Conservation (phyloP, 2,113 vertebrate genomes). For the Chaetops frenatus region DNA sequence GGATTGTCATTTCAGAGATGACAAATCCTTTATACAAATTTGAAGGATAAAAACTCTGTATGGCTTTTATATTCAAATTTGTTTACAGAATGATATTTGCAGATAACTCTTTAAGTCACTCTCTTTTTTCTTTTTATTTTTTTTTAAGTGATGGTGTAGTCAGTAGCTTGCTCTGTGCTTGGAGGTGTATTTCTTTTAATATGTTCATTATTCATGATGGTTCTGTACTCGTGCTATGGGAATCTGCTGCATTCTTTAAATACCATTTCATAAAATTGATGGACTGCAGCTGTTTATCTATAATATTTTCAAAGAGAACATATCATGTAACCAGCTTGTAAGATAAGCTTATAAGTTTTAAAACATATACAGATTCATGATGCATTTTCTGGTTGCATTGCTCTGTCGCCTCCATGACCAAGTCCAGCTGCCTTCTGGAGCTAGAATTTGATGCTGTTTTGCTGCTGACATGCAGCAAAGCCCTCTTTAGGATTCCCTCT, state of each 20-base stretch:
- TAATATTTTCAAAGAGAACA: slow-evolving; percentile 25
- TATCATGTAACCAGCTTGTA: neutral
- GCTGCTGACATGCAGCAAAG: neutral
- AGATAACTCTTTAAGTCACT: slow-evolving; percentile 47
- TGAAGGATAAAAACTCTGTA: slow-evolving; percentile 45
- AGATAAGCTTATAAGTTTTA: slow-evolving; percentile 9
- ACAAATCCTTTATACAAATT: slow-evolving; percentile 39
- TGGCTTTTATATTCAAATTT: slow-evolving; percentile 64
- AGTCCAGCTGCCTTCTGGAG: neutral
- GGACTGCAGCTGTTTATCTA: slow-evolving; percentile 31
- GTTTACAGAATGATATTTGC: slow-evolving; percentile 59
- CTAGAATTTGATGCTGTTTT: neutral
- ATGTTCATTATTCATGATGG: slow-evolving; percentile 32
- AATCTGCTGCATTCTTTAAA: slow-evolving; percentile 62
- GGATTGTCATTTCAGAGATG: slow-evolving; percentile 33
- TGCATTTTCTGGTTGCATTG: neutral
- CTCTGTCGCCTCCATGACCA: neutral
- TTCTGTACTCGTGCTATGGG: slow-evolving; percentile 33
- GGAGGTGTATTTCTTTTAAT: slow-evolving; percentile 51
- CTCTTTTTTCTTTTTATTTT: neutral
- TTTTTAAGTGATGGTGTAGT: slow-evolving; percentile 22
- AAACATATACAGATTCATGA: neutral
- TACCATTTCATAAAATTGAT: slow-evolving; percentile 52
- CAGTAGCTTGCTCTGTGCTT: slow-evolving; percentile 17
- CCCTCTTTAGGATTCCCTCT: neutral